Base-by-base conservation (phyloP, 2,113 vertebrate genomes). In the Mormoops blainvillei region DNA sequence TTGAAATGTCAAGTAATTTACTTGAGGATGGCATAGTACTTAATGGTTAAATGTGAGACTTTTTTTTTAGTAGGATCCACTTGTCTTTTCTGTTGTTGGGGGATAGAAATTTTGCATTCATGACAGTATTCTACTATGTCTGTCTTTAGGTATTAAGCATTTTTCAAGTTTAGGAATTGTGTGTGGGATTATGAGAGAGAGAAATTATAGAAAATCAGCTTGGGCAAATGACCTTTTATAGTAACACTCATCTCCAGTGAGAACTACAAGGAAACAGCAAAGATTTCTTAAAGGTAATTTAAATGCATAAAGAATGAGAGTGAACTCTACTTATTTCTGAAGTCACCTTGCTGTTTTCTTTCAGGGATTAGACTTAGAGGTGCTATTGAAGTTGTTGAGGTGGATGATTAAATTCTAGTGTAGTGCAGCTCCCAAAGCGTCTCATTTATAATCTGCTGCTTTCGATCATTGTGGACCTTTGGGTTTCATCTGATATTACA, bases 251-350 rank as follows among this genome's bases (percentile, higher is more conserved):
- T 56, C 41, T 89, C 38, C 45, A 33, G n/a, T 70, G 77, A 92
- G 41, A 92, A 67, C 28, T 70, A 18, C 28, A 18, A 48, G 31
- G 19, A 83, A 91, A 22, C 8, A 18, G 67, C 70, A 71, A 56
- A 95, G 8, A 67, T 77, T 90, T 87, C 31, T 90, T 94, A 50
- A 63, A 88, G 43, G 28, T 94, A 94, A 94, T 95, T 94, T 85
- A 76, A 94, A 24, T 85, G 9, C 5, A 28, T 87, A 83, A 92
- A 94, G 28, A 74, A n/a, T 84, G 56, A 92, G 33, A 65, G 8
- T 71, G 26, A 91, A 24, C 18, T 78, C 41, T 78, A 76, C 33
- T 83, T 87, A 43, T 73, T 84, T 18, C 45, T 94, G 43, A 91
- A 85, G 61, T 91, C 41, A 82, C 65, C 61, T 43, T 67, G 45